Evolutionary conservation across 1,140 invertebrate genomes (phyloP), one percentile per base, ranked within the genome.

Genomic region (Panagrolaimus sp.): DNA sequence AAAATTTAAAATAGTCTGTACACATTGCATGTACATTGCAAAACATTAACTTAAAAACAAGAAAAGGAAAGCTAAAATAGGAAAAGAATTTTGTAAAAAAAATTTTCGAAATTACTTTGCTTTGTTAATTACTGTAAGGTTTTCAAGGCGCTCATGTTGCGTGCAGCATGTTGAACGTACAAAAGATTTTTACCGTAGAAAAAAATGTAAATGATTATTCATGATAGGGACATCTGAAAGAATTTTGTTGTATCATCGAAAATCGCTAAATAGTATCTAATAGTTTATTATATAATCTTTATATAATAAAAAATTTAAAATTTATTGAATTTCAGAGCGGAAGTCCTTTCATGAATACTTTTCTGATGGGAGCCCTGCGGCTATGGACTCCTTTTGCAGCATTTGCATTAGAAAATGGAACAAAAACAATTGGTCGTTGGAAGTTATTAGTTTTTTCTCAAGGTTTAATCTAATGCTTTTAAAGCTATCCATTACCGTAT

Each of bases 381-480:
- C 62, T 75, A 3, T 75, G 74, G 74, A 77, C 72, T 12, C 74
- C 74, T 6, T 74, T 75, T 70, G 65, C 43, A 5, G 74, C 74
- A 14, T 65, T 76, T 70, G 24, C 44, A 9, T 32, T 75, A 14
- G 74, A 75, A 69, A 76, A 58, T 8, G 63, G 65, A 10, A 70
- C 21, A 17, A 69, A 45, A 43, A 64, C 21, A 1, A 75, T 75
- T 65, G 74, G 74, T 15, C n/a, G 74, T 7, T 69, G 69, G 73
- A 68, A 63, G 21, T 55, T 75, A 7, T 38, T 75, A 24, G 48
- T 77, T 24, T 14, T 64, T 46, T 76, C 74, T 1, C 72, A 74
- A 46, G 71, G 74, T 76, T 24, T 52, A n/a, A n/a, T 26, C 14
- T 7, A 7, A 69, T 26, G 26, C 65, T 26, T 9, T 38, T n/a